Base-by-base conservation (phyloP, 1,140 invertebrate species). In the Eumeta japonica region DNA sequence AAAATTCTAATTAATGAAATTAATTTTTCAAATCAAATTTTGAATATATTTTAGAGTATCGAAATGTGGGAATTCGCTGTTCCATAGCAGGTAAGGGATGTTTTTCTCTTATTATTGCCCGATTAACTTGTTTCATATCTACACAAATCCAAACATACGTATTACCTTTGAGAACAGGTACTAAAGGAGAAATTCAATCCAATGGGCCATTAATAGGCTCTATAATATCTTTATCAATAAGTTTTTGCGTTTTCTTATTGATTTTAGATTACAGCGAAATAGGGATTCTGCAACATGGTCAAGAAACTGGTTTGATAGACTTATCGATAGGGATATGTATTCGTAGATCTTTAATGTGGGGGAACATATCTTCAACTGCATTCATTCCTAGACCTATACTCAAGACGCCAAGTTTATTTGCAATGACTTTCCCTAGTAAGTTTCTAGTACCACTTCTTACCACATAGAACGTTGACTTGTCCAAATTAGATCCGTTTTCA, bases 171-270 rank as follows among this genome's bases (percentile, higher is more conserved):
- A 55, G 16, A 5, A 61, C 44, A 11, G 53, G 53, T 3, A 63
- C 58, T 7, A 68, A 37, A 2, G 64, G 62, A n/a, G 62, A 66
- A 16, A 72, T 45, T 59, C 63, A 72, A 34, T 28, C 32, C 7
- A 49, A 53, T 10, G 55, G 50, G 3, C 47, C 48, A 27, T 48
- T 37, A 11, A 65, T 58, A 28, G 48, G 32, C 37, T 70, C 64
- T 15, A 60, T 62, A 12, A 63, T 60, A 32, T 56, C 60, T 19
- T n/a, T n/a, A 27, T 39, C 11, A 31, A 43, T 16, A 34, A 46
- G 32, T 46, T 48, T 42, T 18, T 57, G 31, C 13, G 57, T 41
- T 46, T 50, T 52, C 13, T 44, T 24, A 9, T 48, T 12, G 27
- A 52, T 43, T 42, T 57, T 48, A 15, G 39, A 3, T 48, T 48